A percentile compares a stretch with the other conserved stretches of the same genome.
Evolutionary conservation across 1,140 invertebrate genomes (phyloP).

Genomic region (Drosophila ercepeae): DNA sequence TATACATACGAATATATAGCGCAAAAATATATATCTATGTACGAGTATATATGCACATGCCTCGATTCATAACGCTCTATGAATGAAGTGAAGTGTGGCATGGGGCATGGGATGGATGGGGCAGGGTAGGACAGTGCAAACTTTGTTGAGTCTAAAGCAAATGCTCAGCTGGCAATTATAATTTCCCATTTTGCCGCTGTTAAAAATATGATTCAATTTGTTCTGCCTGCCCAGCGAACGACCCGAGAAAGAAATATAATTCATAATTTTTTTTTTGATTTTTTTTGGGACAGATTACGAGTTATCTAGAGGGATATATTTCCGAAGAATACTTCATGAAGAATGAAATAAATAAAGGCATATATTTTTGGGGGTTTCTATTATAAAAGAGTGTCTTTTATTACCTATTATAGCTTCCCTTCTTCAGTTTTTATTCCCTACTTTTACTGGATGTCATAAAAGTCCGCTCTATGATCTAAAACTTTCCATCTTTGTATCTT

Average conservation of each 20-base stretch:
- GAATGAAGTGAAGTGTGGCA: constrained; percentile 64
- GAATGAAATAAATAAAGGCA: too few relatives aligned
- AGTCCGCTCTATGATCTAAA: neutral
- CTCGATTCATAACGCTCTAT: constrained; percentile 61
- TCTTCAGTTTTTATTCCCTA: neutral
- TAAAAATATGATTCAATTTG: constrained; percentile 80
- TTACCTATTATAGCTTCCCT: too few relatives aligned
- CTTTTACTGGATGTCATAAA: neutral
- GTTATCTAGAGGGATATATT: neutral
- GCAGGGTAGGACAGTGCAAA: constrained; percentile 2
- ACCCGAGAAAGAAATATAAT: constrained; percentile 36
- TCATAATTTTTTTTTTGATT: constrained; percentile 31
- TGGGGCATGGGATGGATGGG: neutral
- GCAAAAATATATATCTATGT: neutral
- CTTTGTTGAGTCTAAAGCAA: constrained; percentile 40
- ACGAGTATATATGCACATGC: constrained; percentile 26
- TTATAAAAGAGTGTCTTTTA: too few relatives aligned
- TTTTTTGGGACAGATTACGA: neutral
- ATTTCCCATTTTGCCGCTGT: constrained; percentile 71
- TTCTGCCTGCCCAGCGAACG: constrained; percentile 46
- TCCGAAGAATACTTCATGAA: too few relatives aligned
- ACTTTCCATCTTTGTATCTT: constrained; percentile 14
- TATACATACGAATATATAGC: constrained; percentile 3
- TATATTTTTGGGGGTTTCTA: too few relatives aligned
- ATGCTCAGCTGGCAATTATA: constrained; percentile 77